Evolutionary conservation across 2,888 invertebrate genomes (phyloP).

Genomic region (Arrhopalites spinosus): DNA sequence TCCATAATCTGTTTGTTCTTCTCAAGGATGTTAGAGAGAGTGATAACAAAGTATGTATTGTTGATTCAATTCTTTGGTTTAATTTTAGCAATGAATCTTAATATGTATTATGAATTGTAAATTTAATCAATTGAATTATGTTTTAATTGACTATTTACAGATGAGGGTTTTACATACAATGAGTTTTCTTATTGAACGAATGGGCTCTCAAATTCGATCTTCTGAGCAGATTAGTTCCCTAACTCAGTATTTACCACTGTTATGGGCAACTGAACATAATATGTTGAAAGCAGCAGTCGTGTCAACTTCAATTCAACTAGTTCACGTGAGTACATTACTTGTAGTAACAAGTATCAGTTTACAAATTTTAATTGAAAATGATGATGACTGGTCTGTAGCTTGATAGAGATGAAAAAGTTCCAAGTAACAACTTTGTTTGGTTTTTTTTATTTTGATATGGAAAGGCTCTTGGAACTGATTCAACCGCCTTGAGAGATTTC

Average conservation of each 20-base stretch:
- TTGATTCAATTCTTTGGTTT: background rate
- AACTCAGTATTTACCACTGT: conserved; percentile 79
- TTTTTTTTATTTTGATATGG: conserved; percentile 39
- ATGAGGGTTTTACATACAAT: conserved; percentile 90
- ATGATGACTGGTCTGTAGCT: no score
- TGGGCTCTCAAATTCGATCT: conserved; percentile 74
- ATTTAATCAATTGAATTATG: background rate
- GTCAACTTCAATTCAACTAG: conserved; percentile 81
- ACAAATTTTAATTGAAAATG: no score
- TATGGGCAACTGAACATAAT: conserved; percentile 86
- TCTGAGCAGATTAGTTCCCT: conserved; percentile 69
- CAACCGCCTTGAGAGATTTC: conserved; percentile 63
- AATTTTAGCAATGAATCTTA: no score
- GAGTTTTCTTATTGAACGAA: conserved; percentile 85
- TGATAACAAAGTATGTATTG: conserved; percentile 76
- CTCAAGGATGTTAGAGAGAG: conserved; percentile 87
- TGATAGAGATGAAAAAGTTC: background rate
- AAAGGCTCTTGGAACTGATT: conserved; percentile 63
- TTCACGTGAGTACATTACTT: conserved; percentile 66
- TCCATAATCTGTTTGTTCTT: conserved; percentile 78
- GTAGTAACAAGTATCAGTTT: no score
- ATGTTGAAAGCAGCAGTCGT: conserved; percentile 91
- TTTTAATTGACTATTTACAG: conserved; percentile 60
- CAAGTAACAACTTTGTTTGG: conserved; percentile 25
- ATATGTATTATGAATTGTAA: no score